These are phyloP conservation scores for Thamnophis sirtalis DNA, from an alignment of 2,113 vertebrate species.

Conservation along the genomic window DNA sequence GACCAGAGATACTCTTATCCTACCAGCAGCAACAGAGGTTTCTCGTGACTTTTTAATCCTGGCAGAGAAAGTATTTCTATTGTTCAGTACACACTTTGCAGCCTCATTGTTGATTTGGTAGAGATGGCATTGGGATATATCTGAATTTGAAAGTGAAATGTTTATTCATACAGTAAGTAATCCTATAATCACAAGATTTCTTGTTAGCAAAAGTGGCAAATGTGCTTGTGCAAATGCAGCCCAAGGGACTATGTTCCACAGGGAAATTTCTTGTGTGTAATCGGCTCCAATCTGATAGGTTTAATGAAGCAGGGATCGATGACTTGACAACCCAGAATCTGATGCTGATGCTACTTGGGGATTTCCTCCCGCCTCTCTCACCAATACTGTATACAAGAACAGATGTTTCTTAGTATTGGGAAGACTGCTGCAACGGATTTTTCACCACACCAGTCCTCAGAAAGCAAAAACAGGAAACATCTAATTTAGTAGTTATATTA, in stretches of 20 bases:
- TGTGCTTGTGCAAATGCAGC: neutral
- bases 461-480: neutral
- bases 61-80: neutral
- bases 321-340: neutral
- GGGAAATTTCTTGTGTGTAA: neutral
- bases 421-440: neutral
- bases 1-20: neutral
- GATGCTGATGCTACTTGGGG: neutral
- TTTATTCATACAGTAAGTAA: neutral
- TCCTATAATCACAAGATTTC: neutral
- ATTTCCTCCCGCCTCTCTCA: neutral
- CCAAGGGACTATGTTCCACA: neutral
- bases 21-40: neutral
- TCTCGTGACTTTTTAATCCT: neutral
- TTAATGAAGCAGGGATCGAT: neutral
- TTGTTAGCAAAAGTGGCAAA: neutral
- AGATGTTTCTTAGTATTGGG: neutral
- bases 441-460: neutral
- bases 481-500: neutral
- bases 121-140: neutral
- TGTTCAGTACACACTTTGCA: neutral
- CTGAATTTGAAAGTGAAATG: neutral
- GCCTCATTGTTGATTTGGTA: neutral
- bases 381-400: neutral
- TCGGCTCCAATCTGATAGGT: neutral